These are phyloP conservation scores for Quiscalus mexicanus DNA, from an alignment of 2,113 vertebrate species.

Conservation along the genomic window DNA sequence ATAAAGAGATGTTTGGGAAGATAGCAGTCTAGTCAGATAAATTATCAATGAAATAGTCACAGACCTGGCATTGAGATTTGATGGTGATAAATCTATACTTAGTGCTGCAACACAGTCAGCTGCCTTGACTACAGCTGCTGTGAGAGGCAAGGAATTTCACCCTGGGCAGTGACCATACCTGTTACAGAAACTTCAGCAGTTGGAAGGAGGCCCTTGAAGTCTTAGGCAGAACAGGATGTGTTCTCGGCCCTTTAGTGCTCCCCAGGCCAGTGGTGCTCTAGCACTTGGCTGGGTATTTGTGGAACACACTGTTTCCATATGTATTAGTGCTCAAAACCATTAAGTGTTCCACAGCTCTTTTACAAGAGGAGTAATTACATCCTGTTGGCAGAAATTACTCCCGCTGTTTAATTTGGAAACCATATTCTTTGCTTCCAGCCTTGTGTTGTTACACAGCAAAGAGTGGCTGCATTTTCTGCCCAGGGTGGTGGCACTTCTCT, in stretches of 20 bases:
- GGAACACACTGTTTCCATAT: conserved; percentile 38
- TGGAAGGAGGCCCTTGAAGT: conserved; percentile 2
- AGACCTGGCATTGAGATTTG: not conserved
- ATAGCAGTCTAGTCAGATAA: not conserved
- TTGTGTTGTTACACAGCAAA: not conserved
- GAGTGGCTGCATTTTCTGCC: not conserved
- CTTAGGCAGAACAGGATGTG: not conserved
- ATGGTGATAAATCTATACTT: not conserved
- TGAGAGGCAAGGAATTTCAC: not conserved
- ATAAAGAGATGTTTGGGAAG: not conserved
- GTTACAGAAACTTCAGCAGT: not conserved
- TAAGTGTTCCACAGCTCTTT: conserved; percentile 50
- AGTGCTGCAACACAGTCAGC: not conserved
- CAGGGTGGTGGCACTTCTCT: not conserved
- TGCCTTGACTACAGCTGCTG: not conserved
- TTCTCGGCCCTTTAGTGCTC: not conserved
- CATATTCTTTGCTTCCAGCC: conserved; percentile 33
- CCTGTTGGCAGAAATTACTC: conserved; percentile 45
- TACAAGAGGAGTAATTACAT: conserved; percentile 53
- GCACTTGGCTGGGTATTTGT: not conserved
- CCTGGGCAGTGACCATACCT: not conserved
- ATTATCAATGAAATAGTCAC: not conserved
- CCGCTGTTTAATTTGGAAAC: conserved; percentile 27
- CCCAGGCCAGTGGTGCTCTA: not conserved
- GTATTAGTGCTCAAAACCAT: conserved; percentile 24